phyloP scores from a whole-genome alignment of 2,888 invertebrate species.

The Taphrorychus bicolor region DNA sequence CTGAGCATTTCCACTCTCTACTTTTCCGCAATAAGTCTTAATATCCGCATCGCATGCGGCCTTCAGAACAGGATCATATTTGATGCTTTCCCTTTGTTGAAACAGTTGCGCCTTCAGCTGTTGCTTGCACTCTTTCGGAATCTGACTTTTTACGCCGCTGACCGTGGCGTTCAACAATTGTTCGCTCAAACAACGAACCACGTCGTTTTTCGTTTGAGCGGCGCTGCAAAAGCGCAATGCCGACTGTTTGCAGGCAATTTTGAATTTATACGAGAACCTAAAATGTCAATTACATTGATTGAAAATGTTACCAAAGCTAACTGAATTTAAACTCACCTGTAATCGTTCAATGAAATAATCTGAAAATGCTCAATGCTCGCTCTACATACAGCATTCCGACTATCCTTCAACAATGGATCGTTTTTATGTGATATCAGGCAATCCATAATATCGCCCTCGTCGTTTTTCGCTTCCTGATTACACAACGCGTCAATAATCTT shows the following conservation, averaged over 20 bases:
- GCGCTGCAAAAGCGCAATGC: constrained; percentile 73
- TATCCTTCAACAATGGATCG: constrained; percentile 77
- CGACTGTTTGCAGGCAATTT: constrained; percentile 88
- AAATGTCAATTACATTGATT: neutral
- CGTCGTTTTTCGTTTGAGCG: constrained; percentile 79
- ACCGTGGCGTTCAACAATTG: constrained; percentile 90
- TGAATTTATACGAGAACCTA: constrained; percentile 75
- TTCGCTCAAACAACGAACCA: constrained; percentile 87
- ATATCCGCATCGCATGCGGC: constrained; percentile 84
- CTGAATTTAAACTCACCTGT: constrained; percentile 77
- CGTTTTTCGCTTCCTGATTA: constrained; percentile 71
- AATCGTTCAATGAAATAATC: constrained; percentile 90
- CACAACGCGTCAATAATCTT: constrained; percentile 81
- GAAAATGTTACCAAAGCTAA: too few species aligned
- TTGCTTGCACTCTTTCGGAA: constrained; percentile 88
- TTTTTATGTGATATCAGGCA: constrained; percentile 94
- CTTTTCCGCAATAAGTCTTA: constrained; percentile 71
- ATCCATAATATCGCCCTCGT: constrained; percentile 91
- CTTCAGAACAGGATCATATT: constrained; percentile 84
- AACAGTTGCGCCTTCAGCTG: constrained; percentile 91
- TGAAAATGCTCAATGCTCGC: constrained; percentile 98
- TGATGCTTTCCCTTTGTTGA: constrained; percentile 89
- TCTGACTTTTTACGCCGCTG: constrained; percentile 74
- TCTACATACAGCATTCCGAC: constrained; percentile 85
- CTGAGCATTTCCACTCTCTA: constrained; percentile 71